Evolutionary conservation across 2,797 vertebrate genomes (phyloP).

Genomic region (Tenualosa ilisha): DNA sequence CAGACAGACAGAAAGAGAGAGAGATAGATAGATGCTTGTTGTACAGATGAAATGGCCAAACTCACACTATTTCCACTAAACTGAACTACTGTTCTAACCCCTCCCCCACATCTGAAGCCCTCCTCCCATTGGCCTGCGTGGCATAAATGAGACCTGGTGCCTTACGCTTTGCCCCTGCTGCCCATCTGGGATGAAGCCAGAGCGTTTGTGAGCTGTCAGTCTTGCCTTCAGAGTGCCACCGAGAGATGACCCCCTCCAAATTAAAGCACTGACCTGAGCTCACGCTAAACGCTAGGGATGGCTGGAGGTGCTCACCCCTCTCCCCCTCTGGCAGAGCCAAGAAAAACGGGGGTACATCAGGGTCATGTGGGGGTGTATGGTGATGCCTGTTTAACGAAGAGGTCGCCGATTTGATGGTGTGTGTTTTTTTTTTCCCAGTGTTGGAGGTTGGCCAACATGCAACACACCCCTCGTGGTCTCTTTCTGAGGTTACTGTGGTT

Average conservation of each 20-base stretch:
- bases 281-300: constrained; percentile 53
- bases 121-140: neutral
- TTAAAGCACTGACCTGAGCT: constrained; percentile 57
- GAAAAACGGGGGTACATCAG: neutral
- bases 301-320: neutral
- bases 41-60: neutral
- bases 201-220: constrained; percentile 16
- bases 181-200: neutral
- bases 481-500: neutral
- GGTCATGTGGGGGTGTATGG: constrained; percentile 37
- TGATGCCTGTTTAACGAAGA: constrained; percentile 60
- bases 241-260: constrained; percentile 50
- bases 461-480: neutral
- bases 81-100: neutral
- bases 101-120: neutral
- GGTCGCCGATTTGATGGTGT: constrained; percentile 60
- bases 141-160: neutral
- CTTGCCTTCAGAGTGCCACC: constrained; percentile 27
- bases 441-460: constrained; percentile 52
- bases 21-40: neutral
- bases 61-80: neutral
- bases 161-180: neutral
- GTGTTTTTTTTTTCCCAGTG: constrained; percentile 28
- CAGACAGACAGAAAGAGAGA: constrained; percentile 37
- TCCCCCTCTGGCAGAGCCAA: neutral